These are phyloP conservation scores for Etheostoma spectabile DNA, from an alignment of 2,113 vertebrate genomes.

Conservation along the genomic window DNA sequence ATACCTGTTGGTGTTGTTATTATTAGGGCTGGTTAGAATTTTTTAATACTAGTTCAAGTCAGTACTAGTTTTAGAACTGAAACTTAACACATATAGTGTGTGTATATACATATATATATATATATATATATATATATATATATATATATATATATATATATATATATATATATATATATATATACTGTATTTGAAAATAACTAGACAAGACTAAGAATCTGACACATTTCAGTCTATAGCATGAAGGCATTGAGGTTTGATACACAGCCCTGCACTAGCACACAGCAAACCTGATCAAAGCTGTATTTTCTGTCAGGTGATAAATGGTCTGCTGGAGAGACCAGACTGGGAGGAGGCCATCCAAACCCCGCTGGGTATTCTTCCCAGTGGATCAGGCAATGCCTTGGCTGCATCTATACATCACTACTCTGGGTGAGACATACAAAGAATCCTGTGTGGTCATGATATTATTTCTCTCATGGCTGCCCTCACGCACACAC, in stretches of 20 bases:
- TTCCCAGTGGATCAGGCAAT: constrained; percentile 93
- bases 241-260: too few species aligned
- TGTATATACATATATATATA: too few species aligned
- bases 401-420: constrained; percentile 93
- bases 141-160: too few species aligned
- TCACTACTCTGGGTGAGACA: constrained; percentile 90
- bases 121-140: too few species aligned
- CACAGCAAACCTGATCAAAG: neutral
- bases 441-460: neutral
- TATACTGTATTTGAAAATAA: too few species aligned
- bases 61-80: neutral
- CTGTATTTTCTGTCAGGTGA: constrained; percentile 84
- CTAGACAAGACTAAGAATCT: too few species aligned
- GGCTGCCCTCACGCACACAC: neutral
- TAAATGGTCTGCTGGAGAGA: constrained; percentile 95
- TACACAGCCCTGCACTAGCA: neutral
- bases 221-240: too few species aligned
- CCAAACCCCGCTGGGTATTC: constrained; percentile 89
- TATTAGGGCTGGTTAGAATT: too few species aligned
- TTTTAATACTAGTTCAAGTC: too few species aligned
- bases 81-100: neutral
- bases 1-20: too few species aligned
- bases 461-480: neutral
- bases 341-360: constrained; percentile 89
- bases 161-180: too few species aligned